Evolutionary conservation across 1,140 invertebrate species (phyloP).

Genomic region (Drosophila ficusphila): DNA sequence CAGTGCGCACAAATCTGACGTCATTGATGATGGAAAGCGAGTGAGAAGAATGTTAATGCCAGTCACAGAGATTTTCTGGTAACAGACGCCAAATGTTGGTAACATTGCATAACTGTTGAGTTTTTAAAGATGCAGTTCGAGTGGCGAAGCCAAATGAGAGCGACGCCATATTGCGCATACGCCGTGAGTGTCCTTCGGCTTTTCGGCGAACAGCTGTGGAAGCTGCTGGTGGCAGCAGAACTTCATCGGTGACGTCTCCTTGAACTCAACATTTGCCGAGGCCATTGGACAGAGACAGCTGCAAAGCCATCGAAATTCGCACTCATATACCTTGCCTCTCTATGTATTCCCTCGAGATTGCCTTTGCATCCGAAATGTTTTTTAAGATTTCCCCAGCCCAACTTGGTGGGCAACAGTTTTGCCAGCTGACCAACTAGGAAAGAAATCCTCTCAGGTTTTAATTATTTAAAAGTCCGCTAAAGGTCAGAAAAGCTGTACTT

Average conservation of each 20-base stretch:
- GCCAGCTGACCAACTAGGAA: conserved; percentile 5
- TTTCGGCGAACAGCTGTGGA: conserved; percentile 59
- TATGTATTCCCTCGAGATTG: conserved; percentile 30
- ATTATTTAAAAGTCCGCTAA: conserved; percentile 44
- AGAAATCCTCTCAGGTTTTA: conserved; percentile 17
- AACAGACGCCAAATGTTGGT: conserved; percentile 35
- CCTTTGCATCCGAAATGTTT: conserved; percentile 9
- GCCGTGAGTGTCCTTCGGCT: conserved; percentile 50
- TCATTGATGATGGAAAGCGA: conserved; percentile 26
- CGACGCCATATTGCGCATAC: conserved; percentile 29
- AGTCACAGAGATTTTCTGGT: conserved; percentile 5
- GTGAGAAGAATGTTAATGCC: conserved; percentile 37
- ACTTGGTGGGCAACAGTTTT: conserved; percentile 52
- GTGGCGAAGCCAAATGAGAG: conserved; percentile 5
- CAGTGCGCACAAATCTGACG: conserved; percentile 46
- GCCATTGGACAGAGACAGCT: conserved; percentile 40
- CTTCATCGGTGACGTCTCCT: conserved; percentile 75
- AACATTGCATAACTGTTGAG: conserved; percentile 75
- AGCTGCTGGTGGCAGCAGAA: conserved; percentile 40
- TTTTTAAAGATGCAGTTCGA: conserved; percentile 31
- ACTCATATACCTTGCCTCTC: not conserved
- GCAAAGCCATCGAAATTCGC: conserved; percentile 11
- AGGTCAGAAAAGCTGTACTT: conserved; percentile 20
- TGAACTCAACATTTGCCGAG: conserved; percentile 80
- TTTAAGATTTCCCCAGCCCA: not conserved